Evolutionary conservation across 2,888 invertebrate species (phyloP).

Genomic region (Andrena minutula): DNA sequence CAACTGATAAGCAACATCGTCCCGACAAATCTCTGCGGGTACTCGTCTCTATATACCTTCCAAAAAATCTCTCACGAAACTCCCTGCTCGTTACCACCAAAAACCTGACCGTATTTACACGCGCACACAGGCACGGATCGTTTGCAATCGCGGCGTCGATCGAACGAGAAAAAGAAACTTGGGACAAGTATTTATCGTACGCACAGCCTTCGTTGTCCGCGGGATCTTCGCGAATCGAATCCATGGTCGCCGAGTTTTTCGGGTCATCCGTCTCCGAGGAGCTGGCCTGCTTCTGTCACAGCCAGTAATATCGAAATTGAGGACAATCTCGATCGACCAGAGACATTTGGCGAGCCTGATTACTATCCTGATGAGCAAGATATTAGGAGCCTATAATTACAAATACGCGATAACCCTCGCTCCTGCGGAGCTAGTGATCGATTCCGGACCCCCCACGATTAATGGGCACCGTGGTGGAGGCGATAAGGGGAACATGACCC

Average conservation of each 20-base stretch:
- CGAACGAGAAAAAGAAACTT: neutral
- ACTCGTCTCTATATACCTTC: too few relatives aligned
- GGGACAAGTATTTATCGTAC: constrained; percentile 1
- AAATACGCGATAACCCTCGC: constrained; percentile 68
- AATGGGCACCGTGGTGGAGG: constrained; percentile 56
- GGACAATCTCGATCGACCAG: constrained; percentile 62
- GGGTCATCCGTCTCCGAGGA: constrained; percentile 26
- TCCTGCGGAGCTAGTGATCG: constrained; percentile 61
- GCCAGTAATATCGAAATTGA: constrained; percentile 55
- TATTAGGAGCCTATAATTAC: constrained; percentile 72
- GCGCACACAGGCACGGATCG: neutral
- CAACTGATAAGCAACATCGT: too few relatives aligned
- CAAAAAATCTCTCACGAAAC: neutral
- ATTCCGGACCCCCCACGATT: constrained; percentile 59
- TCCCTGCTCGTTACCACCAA: neutral
- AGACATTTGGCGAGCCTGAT: constrained; percentile 65
- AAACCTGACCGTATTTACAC: neutral
- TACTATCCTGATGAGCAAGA: constrained; percentile 70
- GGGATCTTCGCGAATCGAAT: constrained; percentile 8
- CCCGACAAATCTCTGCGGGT: too few relatives aligned
- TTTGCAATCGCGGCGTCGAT: neutral
- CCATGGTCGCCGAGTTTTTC: constrained; percentile 18
- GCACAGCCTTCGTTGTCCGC: neutral
- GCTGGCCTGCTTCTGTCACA: constrained; percentile 35
- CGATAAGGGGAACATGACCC: constrained; percentile 60